phyloP scores from a whole-genome alignment of 2,113 vertebrate genomes.

The Mystacornis crossleyi region DNA sequence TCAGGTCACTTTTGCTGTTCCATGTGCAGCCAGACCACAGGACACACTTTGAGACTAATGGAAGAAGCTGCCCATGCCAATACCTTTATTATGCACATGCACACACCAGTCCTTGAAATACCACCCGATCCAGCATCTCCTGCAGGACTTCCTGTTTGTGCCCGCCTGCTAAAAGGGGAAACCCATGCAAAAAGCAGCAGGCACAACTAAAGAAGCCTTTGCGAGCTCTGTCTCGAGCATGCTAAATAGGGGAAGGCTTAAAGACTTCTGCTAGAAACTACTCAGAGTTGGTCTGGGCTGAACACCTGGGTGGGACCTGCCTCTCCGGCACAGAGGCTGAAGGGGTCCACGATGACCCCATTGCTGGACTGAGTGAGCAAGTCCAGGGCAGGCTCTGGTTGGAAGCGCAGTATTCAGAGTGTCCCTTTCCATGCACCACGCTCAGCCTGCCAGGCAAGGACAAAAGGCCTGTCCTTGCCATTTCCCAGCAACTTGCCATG shows the following conservation, averaged over 20 bases:
- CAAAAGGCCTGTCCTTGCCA: not conserved
- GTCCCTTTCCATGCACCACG: accelerated
- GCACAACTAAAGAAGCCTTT: not conserved
- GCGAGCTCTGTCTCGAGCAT: not conserved
- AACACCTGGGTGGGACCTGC: not conserved
- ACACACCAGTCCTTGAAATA: not conserved
- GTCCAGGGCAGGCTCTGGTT: not conserved
- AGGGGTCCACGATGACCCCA: accelerated
- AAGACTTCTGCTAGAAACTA: not conserved
- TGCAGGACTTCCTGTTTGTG: not conserved
- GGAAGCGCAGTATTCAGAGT: not conserved
- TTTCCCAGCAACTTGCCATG: not conserved
- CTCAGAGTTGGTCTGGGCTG: not conserved
- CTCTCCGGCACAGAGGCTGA: not conserved
- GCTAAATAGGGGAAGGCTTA: not conserved
- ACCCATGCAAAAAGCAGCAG: not conserved
- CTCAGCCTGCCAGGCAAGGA: not conserved
- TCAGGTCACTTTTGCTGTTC: not conserved
- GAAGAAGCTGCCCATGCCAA: accelerated
- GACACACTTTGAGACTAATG: not conserved
- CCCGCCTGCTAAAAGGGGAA: not conserved
- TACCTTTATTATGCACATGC: not conserved
- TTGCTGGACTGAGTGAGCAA: accelerated
- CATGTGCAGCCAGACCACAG: accelerated
- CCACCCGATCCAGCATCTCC: not conserved